A percentile compares a stretch with the other conserved stretches of the same genome.
These are phyloP conservation scores for Erannis defoliaria DNA, from an alignment of 2,888 invertebrate genomes.

Conservation along the genomic window DNA sequence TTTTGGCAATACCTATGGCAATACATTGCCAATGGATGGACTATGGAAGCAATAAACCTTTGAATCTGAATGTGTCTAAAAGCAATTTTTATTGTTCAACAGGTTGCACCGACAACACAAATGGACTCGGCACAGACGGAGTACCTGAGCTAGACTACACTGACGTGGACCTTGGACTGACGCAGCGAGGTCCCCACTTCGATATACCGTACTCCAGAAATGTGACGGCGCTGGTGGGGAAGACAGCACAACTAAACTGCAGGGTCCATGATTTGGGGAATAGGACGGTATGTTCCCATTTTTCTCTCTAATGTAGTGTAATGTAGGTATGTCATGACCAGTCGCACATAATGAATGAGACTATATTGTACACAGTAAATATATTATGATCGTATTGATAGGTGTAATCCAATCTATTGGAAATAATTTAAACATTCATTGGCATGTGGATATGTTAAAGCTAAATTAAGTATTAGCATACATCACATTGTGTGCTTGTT, in stretches of 20 bases:
- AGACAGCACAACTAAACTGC: slow-evolving; percentile 92
- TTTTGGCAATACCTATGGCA: too few species aligned
- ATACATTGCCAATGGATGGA: too few species aligned
- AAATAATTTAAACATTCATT: too few species aligned
- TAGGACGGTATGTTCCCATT: slow-evolving; percentile 87
- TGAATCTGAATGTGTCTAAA: too few species aligned
- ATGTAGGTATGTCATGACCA: too few species aligned
- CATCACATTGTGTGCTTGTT: too few species aligned
- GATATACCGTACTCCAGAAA: slow-evolving; percentile 90
- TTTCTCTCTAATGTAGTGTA: background rate
- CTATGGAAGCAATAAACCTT: too few species aligned
- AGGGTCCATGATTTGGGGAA: slow-evolving; percentile 92
- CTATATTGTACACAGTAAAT: too few species aligned
- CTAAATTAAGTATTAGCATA: too few species aligned
- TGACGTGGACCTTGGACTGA: slow-evolving; percentile 75
- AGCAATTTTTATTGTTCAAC: slow-evolving; percentile 30
- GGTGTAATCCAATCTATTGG: too few species aligned
- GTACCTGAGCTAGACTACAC: slow-evolving; percentile 77
- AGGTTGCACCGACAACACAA: slow-evolving; percentile 81
- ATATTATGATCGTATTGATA: background rate
- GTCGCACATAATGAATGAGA: too few species aligned
- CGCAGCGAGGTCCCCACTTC: slow-evolving; percentile 89
- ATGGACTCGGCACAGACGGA: slow-evolving; percentile 68
- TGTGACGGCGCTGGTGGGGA: slow-evolving; percentile 92
- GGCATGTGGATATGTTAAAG: too few species aligned